Evolutionary conservation across 1,140 invertebrate species (phyloP).

Genomic region (Penaeus vannamei): DNA sequence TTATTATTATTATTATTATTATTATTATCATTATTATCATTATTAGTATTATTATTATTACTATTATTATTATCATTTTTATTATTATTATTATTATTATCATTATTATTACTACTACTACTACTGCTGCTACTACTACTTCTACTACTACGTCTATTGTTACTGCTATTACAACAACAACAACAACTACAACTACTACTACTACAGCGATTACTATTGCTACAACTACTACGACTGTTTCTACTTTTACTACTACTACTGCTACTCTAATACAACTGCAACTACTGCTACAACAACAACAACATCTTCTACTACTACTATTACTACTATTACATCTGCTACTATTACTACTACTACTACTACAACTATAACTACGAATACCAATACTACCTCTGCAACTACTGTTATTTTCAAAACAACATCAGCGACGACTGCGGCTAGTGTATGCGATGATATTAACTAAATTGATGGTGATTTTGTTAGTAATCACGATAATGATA

Average conservation of each 20-base stretch:
- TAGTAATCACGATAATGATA: no score
- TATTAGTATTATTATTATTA: no score
- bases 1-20: neutral
- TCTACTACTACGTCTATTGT: neutral
- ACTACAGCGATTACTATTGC: neutral
- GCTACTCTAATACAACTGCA: neutral
- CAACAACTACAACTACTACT: neutral
- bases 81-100: neutral
- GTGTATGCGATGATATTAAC: no score
- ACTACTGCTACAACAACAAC: neutral
- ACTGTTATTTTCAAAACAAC: no score
- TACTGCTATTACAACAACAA: neutral
- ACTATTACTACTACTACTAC: slow-evolving; percentile 11
- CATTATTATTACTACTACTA: neutral
- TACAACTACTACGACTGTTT: neutral
- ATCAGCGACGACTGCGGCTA: no score
- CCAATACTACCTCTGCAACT: neutral
- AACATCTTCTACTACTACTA: neutral
- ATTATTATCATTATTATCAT: neutral
- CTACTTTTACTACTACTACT: slow-evolving; percentile 4
- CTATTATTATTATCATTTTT: neutral
- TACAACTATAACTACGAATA: neutral
- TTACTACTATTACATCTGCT: slow-evolving; percentile 1
- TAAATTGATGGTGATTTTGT: no score
- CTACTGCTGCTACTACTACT: neutral